Conservation (phyloP, 2,888 invertebrate species). For the Scaptomyza cyrtandrae region DNA sequence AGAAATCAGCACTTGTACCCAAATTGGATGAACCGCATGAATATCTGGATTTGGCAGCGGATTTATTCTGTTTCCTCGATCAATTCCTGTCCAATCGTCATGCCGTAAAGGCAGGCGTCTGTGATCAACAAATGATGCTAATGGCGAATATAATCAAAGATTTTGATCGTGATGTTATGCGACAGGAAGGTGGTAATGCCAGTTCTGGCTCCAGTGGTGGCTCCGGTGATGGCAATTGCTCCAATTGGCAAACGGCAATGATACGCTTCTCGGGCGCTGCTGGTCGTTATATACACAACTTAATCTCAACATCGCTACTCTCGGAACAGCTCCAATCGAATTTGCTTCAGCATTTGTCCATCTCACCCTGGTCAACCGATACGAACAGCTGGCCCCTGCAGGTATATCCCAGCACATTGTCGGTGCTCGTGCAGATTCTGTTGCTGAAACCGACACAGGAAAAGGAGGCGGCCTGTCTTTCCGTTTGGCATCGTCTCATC, state of each 20-base stretch:
- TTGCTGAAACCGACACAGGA: constrained; percentile 92
- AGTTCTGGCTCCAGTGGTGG: constrained; percentile 18
- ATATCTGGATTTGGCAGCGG: constrained; percentile 94
- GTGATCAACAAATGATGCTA: constrained; percentile 95
- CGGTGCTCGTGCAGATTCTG: constrained; percentile 93
- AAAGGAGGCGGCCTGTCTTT: constrained; percentile 94
- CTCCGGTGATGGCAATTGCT: constrained; percentile 43
- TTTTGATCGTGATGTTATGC: constrained; percentile 94
- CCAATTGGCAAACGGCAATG: constrained; percentile 84
- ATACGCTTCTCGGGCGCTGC: constrained; percentile 84
- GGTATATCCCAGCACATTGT: constrained; percentile 91
- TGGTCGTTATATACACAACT: constrained; percentile 86
- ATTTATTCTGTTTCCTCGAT: constrained; percentile 94
- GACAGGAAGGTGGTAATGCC: constrained; percentile 89
- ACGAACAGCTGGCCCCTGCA: constrained; percentile 91
- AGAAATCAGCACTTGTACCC: constrained; percentile 87
- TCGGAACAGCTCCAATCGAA: constrained; percentile 89
- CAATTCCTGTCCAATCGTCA: constrained; percentile 88
- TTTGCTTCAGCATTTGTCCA: constrained; percentile 89
- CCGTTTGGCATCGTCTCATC: constrained; percentile 96
- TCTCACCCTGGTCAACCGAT: constrained; percentile 89
- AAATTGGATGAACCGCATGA: constrained; percentile 92
- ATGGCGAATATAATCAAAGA: constrained; percentile 95
- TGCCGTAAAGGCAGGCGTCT: constrained; percentile 87
- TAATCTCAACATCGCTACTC: constrained; percentile 89